These are phyloP conservation scores for Digitonthophagus gazella DNA, from an alignment of 2,888 invertebrate species.

Conservation along the genomic window DNA sequence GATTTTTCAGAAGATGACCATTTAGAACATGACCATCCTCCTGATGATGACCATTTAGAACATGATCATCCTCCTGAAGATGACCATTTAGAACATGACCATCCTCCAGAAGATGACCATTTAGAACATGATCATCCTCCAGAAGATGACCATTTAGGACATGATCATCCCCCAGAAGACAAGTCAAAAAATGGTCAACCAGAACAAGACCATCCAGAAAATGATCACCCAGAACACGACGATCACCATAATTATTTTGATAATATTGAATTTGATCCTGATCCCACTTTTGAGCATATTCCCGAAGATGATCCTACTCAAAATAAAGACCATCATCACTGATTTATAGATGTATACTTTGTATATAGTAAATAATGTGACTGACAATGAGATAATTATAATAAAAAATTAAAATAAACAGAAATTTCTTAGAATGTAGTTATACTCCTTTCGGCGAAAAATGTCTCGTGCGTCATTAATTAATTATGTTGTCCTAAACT, in stretches of 20 bases:
- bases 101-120: neutral
- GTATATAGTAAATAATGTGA: too few species aligned
- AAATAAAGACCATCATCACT: neutral
- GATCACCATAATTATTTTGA: neutral
- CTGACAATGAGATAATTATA: too few species aligned
- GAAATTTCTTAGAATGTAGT: too few species aligned
- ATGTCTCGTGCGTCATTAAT: too few species aligned
- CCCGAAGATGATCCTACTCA: neutral
- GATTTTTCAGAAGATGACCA: constrained; percentile 18
- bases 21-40: constrained; percentile 4
- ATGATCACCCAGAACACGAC: neutral
- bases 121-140: neutral
- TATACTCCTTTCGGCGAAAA: too few species aligned
- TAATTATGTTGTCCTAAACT: too few species aligned
- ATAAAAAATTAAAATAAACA: too few species aligned
- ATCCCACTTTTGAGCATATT: constrained; percentile 11
- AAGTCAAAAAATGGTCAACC: too few species aligned
- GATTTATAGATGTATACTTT: too few species aligned
- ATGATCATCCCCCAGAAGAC: neutral
- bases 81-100: neutral
- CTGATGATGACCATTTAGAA: neutral
- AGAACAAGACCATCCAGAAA: neutral
- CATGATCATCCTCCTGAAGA: constrained; percentile 5
- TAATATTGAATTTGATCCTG: constrained; percentile 4
- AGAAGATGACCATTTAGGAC: neutral